Base-by-base conservation (phyloP, 2,797 vertebrate genomes). In the Aulostomus chinensis region DNA sequence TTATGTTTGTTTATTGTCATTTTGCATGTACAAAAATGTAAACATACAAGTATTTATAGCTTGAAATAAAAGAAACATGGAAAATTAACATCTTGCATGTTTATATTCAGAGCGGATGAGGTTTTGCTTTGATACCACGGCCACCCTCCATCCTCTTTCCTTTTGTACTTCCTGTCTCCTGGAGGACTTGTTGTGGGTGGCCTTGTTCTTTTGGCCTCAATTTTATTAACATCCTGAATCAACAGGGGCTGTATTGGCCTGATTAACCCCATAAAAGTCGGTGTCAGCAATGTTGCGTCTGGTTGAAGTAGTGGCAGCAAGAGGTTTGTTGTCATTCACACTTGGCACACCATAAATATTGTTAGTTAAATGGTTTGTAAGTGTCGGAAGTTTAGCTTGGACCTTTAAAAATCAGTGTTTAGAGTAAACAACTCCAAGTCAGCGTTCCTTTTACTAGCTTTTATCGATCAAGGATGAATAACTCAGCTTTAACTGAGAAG, bases 111-210 rank as follows among this genome's bases (percentile, higher is more conserved):
- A 53, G 30, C 13, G 5, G 36, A 26, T 20, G 10, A 2, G 43
- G 32, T 43, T 28, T 11, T 55, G 33, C 29, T 68, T 72, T 68
- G 38, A 56, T 12, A 11, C 4, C 3, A 36, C 8, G n/a, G n/a
- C n/a, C n/a, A n/a, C n/a, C 35, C 42, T 15, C 26, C 46, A 15
- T 56, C 49, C 47, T 31, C 28, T 71, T 76, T 69, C 52, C 73
- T 63, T 29, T 29, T 59, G 46, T 46, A 42, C 67, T 77, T 88
- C 79, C 85, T 73, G 68, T 73, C 81, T 85, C 75, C 80, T 50
- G 25, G 38, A 63, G 60, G 34, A 58, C 73, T 83, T 84, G 72
- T 75, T 70, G 22, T 43, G 42, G 13, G 7, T 28, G 52, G 24
- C 43, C 62, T 18, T 57, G 58, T 62, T 58, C 51, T 60, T 58